A percentile compares a stretch with the other conserved stretches of the same genome.
Evolutionary conservation across 2,113 vertebrate species (phyloP).

Genomic region (Symphodus melops): DNA sequence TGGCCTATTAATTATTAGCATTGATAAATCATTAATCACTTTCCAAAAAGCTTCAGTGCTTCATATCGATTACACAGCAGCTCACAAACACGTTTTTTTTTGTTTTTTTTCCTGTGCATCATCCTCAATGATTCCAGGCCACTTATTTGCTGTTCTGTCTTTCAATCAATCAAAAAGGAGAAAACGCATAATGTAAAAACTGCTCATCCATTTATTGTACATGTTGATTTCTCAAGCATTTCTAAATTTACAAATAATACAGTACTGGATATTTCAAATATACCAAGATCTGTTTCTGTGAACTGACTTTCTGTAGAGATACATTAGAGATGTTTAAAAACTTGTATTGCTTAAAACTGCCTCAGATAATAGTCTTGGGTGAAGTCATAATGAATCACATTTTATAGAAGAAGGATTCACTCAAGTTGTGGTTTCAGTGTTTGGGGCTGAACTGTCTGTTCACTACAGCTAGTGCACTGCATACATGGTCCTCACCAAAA

Average conservation of each 20-base stretch:
- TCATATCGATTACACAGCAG: conserved; percentile 51
- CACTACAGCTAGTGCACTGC: conserved; percentile 5
- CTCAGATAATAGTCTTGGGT: neutral
- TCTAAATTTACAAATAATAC: neutral
- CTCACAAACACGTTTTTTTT: conserved; percentile 42
- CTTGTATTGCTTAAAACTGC: neutral
- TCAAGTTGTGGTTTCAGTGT: conserved; percentile 26
- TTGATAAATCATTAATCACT: conserved; percentile 53
- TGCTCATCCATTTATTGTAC: too few relatives aligned
- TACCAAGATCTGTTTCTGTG: conserved; percentile 6
- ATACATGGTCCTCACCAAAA: neutral
- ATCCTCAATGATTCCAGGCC: conserved; percentile 20
- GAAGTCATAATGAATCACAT: neutral
- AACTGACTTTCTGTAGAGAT: too few relatives aligned
- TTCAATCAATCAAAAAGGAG: neutral
- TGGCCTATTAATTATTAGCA: conserved; percentile 12
- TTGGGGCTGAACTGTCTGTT: conserved; percentile 4
- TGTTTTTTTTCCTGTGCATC: too few relatives aligned
- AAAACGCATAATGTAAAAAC: too few relatives aligned
- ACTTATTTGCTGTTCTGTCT: conserved; percentile 2
- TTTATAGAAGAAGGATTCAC: neutral
- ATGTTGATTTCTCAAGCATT: conserved; percentile 11
- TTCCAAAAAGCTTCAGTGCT: conserved; percentile 41
- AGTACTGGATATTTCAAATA: conserved; percentile 6
- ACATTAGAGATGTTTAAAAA: neutral